These are phyloP conservation scores for Orius insidiosus DNA, from an alignment of 1,140 invertebrate genomes.

Conservation along the genomic window DNA sequence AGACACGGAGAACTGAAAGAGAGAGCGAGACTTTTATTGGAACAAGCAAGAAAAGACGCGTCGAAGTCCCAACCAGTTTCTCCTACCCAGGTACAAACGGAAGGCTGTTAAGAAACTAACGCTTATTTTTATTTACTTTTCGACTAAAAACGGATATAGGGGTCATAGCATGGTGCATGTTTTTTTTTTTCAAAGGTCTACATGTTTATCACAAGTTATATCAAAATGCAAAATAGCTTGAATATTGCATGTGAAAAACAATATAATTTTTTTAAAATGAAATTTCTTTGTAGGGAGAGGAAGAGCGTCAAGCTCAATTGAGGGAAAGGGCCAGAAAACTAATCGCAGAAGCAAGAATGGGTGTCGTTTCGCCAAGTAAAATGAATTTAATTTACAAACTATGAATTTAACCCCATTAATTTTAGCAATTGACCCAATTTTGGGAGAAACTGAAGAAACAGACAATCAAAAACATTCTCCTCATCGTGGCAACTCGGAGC, in stretches of 20 bases:
- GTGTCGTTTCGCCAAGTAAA: conserved; percentile 21
- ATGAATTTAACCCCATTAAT: too few species aligned
- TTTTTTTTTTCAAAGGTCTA: too few species aligned
- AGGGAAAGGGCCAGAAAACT: conserved; percentile 71
- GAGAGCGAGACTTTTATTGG: conserved; percentile 72
- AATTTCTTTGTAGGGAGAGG: conserved; percentile 36
- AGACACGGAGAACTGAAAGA: conserved; percentile 75
- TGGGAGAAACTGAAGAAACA: conserved; percentile 4
- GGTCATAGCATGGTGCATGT: too few species aligned
- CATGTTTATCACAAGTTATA: too few species aligned
- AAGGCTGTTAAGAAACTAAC: too few species aligned
- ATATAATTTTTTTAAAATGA: too few species aligned
- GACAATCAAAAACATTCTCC: conserved; percentile 7
- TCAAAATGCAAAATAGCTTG: too few species aligned
- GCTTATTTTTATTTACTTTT: too few species aligned
- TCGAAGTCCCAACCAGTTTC: conserved; percentile 23
- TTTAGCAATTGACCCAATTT: conserved; percentile 1
- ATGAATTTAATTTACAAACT: too few species aligned
- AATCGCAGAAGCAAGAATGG: conserved; percentile 71
- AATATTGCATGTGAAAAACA: too few species aligned
- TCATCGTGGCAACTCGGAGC: not conserved
- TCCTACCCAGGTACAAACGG: conserved; percentile 29
- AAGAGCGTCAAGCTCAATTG: conserved; percentile 68
- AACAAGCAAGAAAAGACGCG: conserved; percentile 64
- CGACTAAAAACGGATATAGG: too few species aligned